Base-by-base conservation (phyloP, 2,888 invertebrate genomes). In the Erynnis tages region DNA sequence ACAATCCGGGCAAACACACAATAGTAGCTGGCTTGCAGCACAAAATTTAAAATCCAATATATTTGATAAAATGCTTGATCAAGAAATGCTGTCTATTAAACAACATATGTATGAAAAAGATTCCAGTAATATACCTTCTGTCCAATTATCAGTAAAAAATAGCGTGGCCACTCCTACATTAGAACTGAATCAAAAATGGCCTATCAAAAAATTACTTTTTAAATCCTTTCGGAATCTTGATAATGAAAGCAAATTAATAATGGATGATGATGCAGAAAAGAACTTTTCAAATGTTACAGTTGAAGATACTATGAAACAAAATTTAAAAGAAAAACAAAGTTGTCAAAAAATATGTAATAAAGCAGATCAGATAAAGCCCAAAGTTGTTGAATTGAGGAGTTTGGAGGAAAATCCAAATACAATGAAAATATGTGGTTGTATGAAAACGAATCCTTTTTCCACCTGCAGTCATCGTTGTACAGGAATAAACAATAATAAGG, bases 11-110 rank as follows among this genome's bases (percentile, higher is more conserved):
- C 8, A 5, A 37, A 16, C 4, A 37, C n/a, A 47, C 2, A 17
- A 29, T 13, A 47, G 17, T 3, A n/a, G n/a, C 8, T 27, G 27
- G n/a, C 10, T 37, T 5, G 16, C 13, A 4, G 62, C 32, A 13
- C 54, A 60, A 25, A 74, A 82, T 61, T 71, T 79, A 19, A 80
- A 79, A 67, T 71, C 66, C 0, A 79, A 83, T 52, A 56, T 73
- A 1, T 79, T 80, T 41, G 81, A 82, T 48, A 81, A 78, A 72
- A 78, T 79, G 74, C 61, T 82, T 8, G 77, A 77, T 2, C 75
- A 86, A 41, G 81, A 85, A 65, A 79, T 83, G 73, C 61, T 79
- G 25, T 75, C 71, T n/a, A 72, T 79, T 13, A 79, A 82, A 52
- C 71, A 78, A 45, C 69, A 71, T 40, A 67, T 76, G 30, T 67